Evolutionary conservation across 2,113 vertebrate genomes (phyloP).

Genomic region (Sarotherodon lohbergeri): DNA sequence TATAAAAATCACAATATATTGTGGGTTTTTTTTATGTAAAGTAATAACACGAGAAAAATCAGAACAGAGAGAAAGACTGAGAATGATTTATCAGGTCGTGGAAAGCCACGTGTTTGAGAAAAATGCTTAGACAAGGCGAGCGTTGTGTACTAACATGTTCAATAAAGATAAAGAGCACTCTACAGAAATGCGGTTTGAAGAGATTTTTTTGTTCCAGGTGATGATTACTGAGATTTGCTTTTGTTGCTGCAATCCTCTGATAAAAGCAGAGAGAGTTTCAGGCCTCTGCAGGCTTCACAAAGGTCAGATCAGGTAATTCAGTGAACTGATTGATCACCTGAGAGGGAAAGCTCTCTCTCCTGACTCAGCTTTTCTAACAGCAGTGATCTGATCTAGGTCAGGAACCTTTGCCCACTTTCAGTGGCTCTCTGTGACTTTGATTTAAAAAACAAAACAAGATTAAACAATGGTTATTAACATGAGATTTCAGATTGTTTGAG

Average conservation of each 20-base stretch:
- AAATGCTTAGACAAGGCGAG: background rate
- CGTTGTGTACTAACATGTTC: conserved; percentile 24
- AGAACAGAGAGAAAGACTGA: background rate
- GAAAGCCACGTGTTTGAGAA: background rate
- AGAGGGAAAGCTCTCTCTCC: background rate
- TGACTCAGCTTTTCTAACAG: background rate
- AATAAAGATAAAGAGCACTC: conserved; percentile 47
- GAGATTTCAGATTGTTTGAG: background rate
- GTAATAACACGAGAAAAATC: background rate
- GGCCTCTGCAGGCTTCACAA: background rate
- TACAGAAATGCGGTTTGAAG: background rate
- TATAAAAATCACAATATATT: background rate
- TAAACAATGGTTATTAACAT: background rate
- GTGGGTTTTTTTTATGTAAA: background rate
- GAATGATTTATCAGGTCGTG: background rate
- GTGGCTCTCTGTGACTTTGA: background rate
- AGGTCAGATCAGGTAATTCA: background rate
- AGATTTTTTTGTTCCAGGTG: background rate
- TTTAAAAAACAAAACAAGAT: background rate
- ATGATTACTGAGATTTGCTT: background rate
- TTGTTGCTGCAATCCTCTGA: background rate
- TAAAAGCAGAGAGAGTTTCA: background rate
- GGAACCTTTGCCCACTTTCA: background rate
- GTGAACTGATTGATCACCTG: background rate
- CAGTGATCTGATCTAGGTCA: background rate